These are phyloP conservation scores for Alligator sinensis DNA, from an alignment of 2,113 vertebrate species.

Conservation along the genomic window DNA sequence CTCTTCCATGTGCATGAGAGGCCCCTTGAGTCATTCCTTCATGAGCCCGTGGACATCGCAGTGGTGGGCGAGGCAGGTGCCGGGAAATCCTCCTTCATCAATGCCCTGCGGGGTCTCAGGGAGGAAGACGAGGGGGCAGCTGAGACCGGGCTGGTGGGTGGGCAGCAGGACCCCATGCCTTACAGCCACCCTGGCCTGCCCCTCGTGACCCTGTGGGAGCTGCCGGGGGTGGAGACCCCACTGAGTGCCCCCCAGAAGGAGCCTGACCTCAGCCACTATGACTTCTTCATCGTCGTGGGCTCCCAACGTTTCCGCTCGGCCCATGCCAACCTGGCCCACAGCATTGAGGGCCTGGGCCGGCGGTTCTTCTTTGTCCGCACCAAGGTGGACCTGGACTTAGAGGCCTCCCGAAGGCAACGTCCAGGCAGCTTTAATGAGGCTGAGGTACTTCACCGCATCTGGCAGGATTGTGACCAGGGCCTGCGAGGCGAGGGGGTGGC, in stretches of 20 bases:
- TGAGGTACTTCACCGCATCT: constrained; percentile 25
- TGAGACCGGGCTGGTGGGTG: constrained; percentile 73
- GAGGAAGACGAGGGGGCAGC: constrained; percentile 76
- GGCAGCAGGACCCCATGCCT: constrained; percentile 68
- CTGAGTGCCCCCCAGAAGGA: constrained; percentile 72
- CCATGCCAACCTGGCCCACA: constrained; percentile 66
- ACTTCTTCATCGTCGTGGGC: constrained; percentile 81
- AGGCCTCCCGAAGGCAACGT: constrained; percentile 42
- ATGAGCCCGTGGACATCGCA: constrained; percentile 69
- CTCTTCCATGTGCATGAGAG: no score
- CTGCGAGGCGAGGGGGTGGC: constrained; percentile 10
- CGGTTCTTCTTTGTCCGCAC: constrained; percentile 81
- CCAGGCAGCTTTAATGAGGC: constrained; percentile 40
- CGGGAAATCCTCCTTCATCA: constrained; percentile 83
- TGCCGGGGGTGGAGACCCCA: constrained; percentile 78
- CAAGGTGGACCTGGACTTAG: constrained; percentile 76
- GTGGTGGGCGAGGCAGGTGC: constrained; percentile 79
- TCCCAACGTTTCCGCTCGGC: constrained; percentile 73
- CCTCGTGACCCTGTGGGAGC: constrained; percentile 78
- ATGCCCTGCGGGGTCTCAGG: constrained; percentile 74
- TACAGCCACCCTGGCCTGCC: constrained; percentile 74
- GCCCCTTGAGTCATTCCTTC: no score
- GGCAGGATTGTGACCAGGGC: constrained; percentile 27
- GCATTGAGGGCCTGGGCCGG: constrained; percentile 73
- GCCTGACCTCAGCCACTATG: constrained; percentile 73